Percentiles rank a stretch among this genome's conserved stretches.
phyloP scores from a whole-genome alignment of 2,797 vertebrate genomes.

The Ctenopoma kingsleyae region DNA sequence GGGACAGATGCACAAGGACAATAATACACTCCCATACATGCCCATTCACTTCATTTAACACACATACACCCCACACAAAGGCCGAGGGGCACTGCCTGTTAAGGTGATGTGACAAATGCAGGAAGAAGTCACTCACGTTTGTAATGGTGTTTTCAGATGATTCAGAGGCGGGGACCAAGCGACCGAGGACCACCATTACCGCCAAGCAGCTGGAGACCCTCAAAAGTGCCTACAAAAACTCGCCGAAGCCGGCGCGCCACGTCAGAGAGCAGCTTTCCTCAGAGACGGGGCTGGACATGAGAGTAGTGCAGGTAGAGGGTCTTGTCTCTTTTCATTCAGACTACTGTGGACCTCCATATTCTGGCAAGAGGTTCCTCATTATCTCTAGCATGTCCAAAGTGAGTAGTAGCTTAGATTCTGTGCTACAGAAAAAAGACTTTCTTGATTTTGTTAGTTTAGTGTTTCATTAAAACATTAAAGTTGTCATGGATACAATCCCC shows the following conservation, averaged over 20 bases:
- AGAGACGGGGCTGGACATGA: constrained; percentile 97
- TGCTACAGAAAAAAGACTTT: neutral
- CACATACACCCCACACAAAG: constrained; percentile 23
- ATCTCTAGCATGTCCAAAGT: neutral
- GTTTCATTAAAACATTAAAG: no score
- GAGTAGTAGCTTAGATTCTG: neutral
- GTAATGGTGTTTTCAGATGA: constrained; percentile 86
- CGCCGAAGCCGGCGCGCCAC: constrained; percentile 95
- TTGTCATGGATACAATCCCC: no score
- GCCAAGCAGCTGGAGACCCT: constrained; percentile 98
- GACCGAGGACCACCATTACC: constrained; percentile 96
- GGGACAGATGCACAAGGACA: constrained; percentile 78
- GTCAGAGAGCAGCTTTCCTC: constrained; percentile 98
- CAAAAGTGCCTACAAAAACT: constrained; percentile 98
- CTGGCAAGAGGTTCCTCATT: neutral
- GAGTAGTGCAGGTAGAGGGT: constrained; percentile 93
- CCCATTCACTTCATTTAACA: constrained; percentile 60
- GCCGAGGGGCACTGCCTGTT: constrained; percentile 36
- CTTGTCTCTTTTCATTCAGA: neutral
- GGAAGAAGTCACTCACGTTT: constrained; percentile 44
- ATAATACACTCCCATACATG: constrained; percentile 67
- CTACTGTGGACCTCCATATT: neutral
- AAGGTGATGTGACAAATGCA: constrained; percentile 29
- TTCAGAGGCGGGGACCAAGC: constrained; percentile 95
- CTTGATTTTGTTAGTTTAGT: neutral